Evolutionary conservation across 1,140 invertebrate species (phyloP).

Genomic region (Sycophaga agraensis): DNA sequence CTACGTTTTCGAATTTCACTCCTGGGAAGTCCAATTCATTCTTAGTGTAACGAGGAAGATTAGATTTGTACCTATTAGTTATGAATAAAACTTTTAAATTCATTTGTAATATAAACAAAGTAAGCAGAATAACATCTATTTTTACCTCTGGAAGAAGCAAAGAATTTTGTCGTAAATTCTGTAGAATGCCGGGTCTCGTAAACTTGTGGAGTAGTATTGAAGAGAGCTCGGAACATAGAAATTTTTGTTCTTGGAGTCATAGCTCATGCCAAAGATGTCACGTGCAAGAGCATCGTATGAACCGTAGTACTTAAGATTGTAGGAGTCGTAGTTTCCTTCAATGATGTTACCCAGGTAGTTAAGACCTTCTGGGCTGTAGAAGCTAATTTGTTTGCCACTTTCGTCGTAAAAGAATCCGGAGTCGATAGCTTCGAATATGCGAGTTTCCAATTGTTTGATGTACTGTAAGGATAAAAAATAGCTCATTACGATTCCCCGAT

Average conservation of each 20-base stretch:
- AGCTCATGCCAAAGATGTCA: constrained; percentile 48
- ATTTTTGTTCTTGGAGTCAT: constrained; percentile 44
- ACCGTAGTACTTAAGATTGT: constrained; percentile 65
- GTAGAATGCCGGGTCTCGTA: constrained; percentile 60
- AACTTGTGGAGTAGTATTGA: constrained; percentile 47
- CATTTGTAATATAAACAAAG: constrained; percentile 54
- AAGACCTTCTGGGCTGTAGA: constrained; percentile 53
- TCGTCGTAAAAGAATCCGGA: constrained; percentile 61
- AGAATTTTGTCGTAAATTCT: constrained; percentile 55
- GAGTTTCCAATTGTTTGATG: constrained; percentile 43
- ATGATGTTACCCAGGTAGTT: constrained; percentile 68
- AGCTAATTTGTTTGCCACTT: constrained; percentile 42
- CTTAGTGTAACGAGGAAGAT: constrained; percentile 62
- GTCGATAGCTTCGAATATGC: constrained; percentile 63
- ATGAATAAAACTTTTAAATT: constrained; percentile 32
- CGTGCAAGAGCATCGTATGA: constrained; percentile 48
- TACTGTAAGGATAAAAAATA: constrained; percentile 34
- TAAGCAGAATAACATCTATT: no score
- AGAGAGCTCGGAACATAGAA: constrained; percentile 48
- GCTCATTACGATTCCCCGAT: no score
- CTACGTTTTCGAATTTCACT: constrained; percentile 65
- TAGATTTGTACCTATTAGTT: constrained; percentile 54
- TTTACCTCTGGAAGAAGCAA: constrained; percentile 52
- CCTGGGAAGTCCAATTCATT: constrained; percentile 64
- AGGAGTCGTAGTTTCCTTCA: constrained; percentile 67